Evolutionary conservation across 2,888 invertebrate species (phyloP), one percentile per base, ranked within the genome.

Genomic region (Hydroisotoma schaefferi): DNA sequence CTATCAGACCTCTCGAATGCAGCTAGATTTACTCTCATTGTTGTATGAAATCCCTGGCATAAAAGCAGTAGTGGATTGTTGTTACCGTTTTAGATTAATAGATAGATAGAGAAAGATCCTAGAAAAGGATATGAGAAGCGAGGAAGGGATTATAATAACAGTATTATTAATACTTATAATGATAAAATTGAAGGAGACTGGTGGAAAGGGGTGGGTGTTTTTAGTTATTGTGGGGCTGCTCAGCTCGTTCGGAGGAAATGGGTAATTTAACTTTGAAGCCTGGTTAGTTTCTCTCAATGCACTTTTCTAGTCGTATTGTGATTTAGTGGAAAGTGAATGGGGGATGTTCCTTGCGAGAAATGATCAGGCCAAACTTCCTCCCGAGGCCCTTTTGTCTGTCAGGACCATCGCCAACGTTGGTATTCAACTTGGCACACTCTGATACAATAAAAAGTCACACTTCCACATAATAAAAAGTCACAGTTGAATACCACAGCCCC

Each of bases 331-430:
- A 20, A 57, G 28, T n/a, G n/a, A n/a, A n/a, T n/a, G n/a, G n/a
- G n/a, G n/a, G n/a, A n/a, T n/a, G n/a, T n/a, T n/a, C n/a, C 62
- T 54, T 58, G 68, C 65, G 63, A 67, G 63, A 67, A 69, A 68
- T 68, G 68, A 65, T 62, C 63, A 65, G 65, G 65, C 59, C 61
- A 61, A 59, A 66, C 65, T 65, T 65, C 64, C 65, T 65, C 55
- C 26, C 62, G 59, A 28, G n/a, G 33, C 52, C 52, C 52, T 52
- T 52, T 62, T 60, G 46, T 46, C 23, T 46, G 23, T 23, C 46
- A 23, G 20, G 10, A 12, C 25, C 46, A 15, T 33, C 33, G n/a
- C n/a, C n/a, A n/a, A n/a, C n/a, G n/a, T n/a, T n/a, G n/a, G n/a
- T n/a, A n/a, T n/a, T n/a, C n/a, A n/a, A n/a, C n/a, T n/a, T n/a